Percentiles rank a stretch among this genome's conserved stretches.
Evolutionary conservation across 2,888 invertebrate species (phyloP).

Genomic region (Halictus quadricinctus): DNA sequence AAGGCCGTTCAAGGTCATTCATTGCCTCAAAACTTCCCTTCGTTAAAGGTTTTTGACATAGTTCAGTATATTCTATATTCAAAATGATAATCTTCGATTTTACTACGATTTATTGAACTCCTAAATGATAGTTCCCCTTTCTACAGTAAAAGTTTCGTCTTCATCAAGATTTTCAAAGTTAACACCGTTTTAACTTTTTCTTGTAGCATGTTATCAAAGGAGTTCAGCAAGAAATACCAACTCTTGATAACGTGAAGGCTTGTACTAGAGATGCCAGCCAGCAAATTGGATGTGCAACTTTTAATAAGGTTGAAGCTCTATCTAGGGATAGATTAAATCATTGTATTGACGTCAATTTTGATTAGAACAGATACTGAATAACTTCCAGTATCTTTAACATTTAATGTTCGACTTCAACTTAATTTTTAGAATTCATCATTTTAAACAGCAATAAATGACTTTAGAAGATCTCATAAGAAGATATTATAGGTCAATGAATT

Average conservation of each 20-base stretch:
- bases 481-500: background rate
- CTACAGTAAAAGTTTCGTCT: background rate
- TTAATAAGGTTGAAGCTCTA: background rate
- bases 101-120: background rate
- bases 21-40: background rate
- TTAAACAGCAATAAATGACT: background rate
- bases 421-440: background rate
- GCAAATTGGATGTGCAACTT: conserved; percentile 1
- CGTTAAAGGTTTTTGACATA: background rate
- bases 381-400: background rate
- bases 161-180: background rate
- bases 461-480: background rate
- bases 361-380: background rate
- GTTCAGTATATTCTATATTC: background rate
- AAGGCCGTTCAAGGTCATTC: too few species aligned
- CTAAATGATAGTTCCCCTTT: background rate
- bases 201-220: background rate
- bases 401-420: background rate
- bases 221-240: background rate
- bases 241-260: background rate
- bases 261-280: background rate
- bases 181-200: background rate
- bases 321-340: background rate
- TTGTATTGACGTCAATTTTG: background rate
- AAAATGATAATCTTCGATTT: background rate